phyloP scores from a whole-genome alignment of 2,797 vertebrate species.

The Enteromius paludinosus region DNA sequence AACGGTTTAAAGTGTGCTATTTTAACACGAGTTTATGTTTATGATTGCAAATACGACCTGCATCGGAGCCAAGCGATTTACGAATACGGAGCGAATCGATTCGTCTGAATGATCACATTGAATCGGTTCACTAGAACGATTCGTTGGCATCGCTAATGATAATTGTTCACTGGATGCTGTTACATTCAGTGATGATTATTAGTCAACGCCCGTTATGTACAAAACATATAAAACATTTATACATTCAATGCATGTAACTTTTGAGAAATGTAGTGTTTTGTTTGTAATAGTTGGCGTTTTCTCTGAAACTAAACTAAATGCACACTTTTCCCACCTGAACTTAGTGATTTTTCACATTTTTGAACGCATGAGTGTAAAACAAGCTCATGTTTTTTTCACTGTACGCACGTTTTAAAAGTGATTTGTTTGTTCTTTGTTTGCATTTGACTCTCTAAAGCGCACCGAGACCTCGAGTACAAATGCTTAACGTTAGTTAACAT shows the following conservation, averaged over 20 bases:
- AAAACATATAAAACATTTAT: not conserved
- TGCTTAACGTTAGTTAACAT: not conserved
- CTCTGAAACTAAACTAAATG: not conserved
- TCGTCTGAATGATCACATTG: not conserved
- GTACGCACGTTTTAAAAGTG: not conserved
- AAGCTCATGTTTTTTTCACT: not conserved
- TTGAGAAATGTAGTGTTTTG: not conserved
- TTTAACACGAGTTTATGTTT: not conserved
- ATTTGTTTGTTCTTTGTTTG: not conserved
- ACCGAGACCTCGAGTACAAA: not conserved
- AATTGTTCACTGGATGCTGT: not conserved
- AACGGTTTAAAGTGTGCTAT: not conserved
- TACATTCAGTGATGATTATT: not conserved
- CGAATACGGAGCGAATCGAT: not conserved
- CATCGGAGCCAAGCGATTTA: not conserved
- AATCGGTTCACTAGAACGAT: not conserved
- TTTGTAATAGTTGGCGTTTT: not conserved
- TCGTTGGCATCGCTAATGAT: not conserved
- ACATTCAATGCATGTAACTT: not conserved
- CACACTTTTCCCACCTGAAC: not conserved
- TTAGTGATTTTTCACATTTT: not conserved
- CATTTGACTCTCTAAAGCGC: not conserved
- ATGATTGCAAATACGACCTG: not conserved
- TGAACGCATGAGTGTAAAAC: not conserved
- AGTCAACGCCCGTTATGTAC: no score